Base-by-base conservation (phyloP, 2,888 invertebrate genomes). In the Heliconius ethilla region DNA sequence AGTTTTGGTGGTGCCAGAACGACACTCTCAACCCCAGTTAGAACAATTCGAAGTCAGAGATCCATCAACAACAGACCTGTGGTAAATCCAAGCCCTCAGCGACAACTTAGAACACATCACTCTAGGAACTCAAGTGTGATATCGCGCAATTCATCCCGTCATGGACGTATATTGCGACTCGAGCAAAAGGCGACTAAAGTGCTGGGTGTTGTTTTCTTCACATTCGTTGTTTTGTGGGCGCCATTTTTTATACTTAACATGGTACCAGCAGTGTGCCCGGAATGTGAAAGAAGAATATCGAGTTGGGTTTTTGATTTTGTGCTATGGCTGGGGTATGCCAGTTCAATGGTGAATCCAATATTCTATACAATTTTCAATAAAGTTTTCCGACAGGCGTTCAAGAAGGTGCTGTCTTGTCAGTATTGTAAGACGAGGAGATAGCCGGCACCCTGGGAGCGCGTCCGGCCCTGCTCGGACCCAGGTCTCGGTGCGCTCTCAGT, bases 101-200 rank as follows among this genome's bases (percentile, higher is more conserved):
- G 94, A 0, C 95, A 95, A 81, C 93, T 95, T 5, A 96, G 97
- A 77, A 95, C 96, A 0, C 97, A 97, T 86, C 97, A 97, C 88
- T 96, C 97, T 18, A 94, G 97, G 76, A 97, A 97, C 83, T 97
- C 97, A 29, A 97, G 97, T 88, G 97, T 97, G 0, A 96, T 97
- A 75, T 97, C 97, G 10, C 94, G 97, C 77, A 97, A 97, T 86
- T 97, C 97, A 0, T 97, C 97, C 0, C 95, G 97, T 0, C 97
- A 98, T 86, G 98, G 98, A 0, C 95, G 97, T 79, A 98, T 97
- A 85, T 96, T 99, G 76, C 95, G 97, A 7, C 95, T 98, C 75
- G 99, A 99, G 89, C 99, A 99, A 88, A 99, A 99, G 90, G 99
- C 99, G 0, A 99, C 99, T 18, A 98, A 99, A 93, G 99, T 99